Conservation (phyloP, 2,113 vertebrate species). For the Dinomys branickii region DNA sequence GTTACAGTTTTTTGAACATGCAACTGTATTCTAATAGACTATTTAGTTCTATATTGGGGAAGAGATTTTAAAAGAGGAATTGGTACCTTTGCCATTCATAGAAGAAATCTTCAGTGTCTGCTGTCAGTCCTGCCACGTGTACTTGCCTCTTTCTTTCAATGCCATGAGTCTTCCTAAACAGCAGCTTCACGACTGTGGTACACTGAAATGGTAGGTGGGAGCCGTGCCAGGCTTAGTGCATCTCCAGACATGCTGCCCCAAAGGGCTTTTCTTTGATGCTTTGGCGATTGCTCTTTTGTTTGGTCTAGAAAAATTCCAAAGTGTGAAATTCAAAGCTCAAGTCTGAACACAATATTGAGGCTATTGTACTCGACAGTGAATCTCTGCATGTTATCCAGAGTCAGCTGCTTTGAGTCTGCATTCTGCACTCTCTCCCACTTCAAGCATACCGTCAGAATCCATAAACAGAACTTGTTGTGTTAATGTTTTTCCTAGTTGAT, state of each 20-base stretch:
- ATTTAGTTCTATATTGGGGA: not conserved
- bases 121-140: not conserved
- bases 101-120: not conserved
- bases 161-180: not conserved
- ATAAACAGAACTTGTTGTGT: not conserved
- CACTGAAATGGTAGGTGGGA: not conserved
- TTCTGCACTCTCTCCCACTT: not conserved
- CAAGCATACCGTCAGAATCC: not conserved
- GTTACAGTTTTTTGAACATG: not conserved
- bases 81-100: not conserved
- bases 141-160: not conserved
- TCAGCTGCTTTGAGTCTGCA: not conserved
- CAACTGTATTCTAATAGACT: conserved; percentile 18
- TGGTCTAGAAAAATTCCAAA: conserved; percentile 5
- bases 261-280: conserved; percentile 17
- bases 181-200: not conserved
- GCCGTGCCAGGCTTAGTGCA: not conserved
- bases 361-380: not conserved
- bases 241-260: not conserved
- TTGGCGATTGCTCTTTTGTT: conserved; percentile 42
- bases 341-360: conserved; percentile 10
- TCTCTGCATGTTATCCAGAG: not conserved
- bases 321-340: conserved; percentile 51
- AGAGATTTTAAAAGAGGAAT: not conserved
- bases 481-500: not conserved